Conservation (phyloP, 2,113 vertebrate species). For the Gopherus flavomarginatus region DNA sequence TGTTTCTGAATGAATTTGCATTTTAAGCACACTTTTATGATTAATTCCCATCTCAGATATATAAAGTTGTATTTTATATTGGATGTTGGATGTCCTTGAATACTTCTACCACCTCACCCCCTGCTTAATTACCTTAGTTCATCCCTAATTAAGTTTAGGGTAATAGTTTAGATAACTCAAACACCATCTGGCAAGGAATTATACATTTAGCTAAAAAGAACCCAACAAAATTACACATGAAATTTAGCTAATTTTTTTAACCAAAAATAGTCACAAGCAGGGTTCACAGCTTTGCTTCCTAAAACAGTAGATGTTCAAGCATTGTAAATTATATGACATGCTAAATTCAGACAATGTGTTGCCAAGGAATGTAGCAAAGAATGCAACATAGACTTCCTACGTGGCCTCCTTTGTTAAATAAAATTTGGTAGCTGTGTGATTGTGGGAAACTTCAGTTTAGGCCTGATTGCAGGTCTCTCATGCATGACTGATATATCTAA, state of each 20-base stretch:
- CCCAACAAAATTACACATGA: slow-evolving; percentile 40
- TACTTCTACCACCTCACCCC: slow-evolving; percentile 49
- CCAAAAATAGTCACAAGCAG: slow-evolving; percentile 6
- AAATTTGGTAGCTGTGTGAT: neutral
- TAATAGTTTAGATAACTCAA: slow-evolving; percentile 70
- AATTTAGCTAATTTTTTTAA: slow-evolving; percentile 19
- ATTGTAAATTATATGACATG: neutral
- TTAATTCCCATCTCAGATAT: slow-evolving; percentile 22
- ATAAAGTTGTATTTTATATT: slow-evolving; percentile 37
- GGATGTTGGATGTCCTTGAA: slow-evolving; percentile 42
- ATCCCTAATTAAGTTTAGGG: slow-evolving; percentile 64
- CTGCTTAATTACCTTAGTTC: slow-evolving; percentile 69
- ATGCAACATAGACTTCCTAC: neutral
- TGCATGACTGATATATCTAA: slow-evolving; percentile 48
- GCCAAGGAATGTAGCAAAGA: neutral
- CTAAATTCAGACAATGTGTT: neutral
- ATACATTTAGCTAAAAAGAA: slow-evolving; percentile 50
- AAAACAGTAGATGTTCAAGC: slow-evolving; percentile 19
- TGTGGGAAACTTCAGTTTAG: slow-evolving; percentile 42
- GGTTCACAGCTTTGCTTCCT: slow-evolving; percentile 3
- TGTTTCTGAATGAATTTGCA: neutral
- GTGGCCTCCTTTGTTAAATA: neutral
- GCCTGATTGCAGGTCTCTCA: slow-evolving; percentile 56
- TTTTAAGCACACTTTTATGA: neutral
- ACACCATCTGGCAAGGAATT: slow-evolving; percentile 66